These are phyloP conservation scores for Hydrocynus forskahlii DNA, from an alignment of 2,797 vertebrate genomes.

Conservation along the genomic window DNA sequence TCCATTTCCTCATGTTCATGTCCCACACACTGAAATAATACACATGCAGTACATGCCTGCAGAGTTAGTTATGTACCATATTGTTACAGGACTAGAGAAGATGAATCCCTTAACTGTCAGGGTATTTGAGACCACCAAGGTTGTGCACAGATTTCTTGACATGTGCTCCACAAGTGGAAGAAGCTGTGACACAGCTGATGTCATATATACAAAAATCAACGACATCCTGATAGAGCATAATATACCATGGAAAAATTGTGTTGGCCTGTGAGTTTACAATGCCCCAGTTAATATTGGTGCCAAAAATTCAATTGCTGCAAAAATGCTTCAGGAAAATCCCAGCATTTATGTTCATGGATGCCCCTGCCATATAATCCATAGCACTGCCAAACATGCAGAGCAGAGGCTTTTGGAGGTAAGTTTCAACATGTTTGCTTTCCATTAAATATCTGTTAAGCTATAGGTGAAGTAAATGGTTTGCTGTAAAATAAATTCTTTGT, in stretches of 20 bases:
- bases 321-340: constrained; percentile 19
- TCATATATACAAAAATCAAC: constrained; percentile 46
- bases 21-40: constrained; percentile 13
- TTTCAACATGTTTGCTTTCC: no score
- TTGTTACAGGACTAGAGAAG: constrained; percentile 35
- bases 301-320: constrained; percentile 36
- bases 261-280: constrained; percentile 45
- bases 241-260: constrained; percentile 50
- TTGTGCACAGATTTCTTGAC: constrained; percentile 31
- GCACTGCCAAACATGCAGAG: no score
- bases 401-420: no score
- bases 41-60: background rate
- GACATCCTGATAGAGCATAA: constrained; percentile 26
- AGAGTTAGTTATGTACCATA: constrained; percentile 21
- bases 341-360: constrained; percentile 41
- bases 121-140: constrained; percentile 34
- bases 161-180: constrained; percentile 39
- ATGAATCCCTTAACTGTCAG: constrained; percentile 31
- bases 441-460: no score
- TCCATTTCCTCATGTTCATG: constrained; percentile 20
- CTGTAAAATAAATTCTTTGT: no score
- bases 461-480: no score
- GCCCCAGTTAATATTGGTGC: constrained; percentile 28
- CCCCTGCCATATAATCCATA: constrained; percentile 2
- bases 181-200: constrained; percentile 43